These are phyloP conservation scores for Medauroidea extradentata DNA, from an alignment of 1,140 invertebrate species.

Conservation along the genomic window DNA sequence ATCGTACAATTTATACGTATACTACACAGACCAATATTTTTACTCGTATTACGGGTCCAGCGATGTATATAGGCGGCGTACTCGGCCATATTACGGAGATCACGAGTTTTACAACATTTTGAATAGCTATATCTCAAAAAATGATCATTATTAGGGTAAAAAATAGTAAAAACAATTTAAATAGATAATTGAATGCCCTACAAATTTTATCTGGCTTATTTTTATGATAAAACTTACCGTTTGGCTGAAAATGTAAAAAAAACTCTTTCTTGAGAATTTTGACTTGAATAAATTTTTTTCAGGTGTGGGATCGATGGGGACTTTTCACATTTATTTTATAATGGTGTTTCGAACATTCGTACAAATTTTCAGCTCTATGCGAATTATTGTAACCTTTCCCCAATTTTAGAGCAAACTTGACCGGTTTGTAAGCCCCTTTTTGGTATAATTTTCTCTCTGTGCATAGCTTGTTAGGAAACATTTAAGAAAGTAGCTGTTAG, in stretches of 20 bases:
- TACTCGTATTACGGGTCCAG: not conserved
- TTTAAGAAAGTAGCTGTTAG: too few species aligned
- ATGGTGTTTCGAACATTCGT: not conserved
- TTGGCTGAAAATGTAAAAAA: not conserved
- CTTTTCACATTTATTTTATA: not conserved
- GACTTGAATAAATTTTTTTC: not conserved
- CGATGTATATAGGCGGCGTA: not conserved
- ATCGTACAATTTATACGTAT: not conserved
- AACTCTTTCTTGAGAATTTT: not conserved
- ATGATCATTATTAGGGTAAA: not conserved
- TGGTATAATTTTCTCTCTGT: too few species aligned
- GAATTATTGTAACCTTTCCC: not conserved
- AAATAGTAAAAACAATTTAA: not conserved
- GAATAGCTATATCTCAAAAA: not conserved
- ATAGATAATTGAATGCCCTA: not conserved
- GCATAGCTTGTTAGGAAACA: too few species aligned
- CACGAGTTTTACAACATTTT: not conserved
- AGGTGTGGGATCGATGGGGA: too few species aligned
- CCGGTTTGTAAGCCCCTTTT: too few species aligned
- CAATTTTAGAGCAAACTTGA: too few species aligned
- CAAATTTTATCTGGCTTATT: not conserved
- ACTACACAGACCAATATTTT: not conserved
- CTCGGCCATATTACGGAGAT: not conserved
- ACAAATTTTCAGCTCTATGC: conserved; percentile 4
- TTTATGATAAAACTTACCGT: conserved; percentile 3